Base-by-base conservation (phyloP, 2,797 vertebrate species). In the Paratrypauchen microcephalus region DNA sequence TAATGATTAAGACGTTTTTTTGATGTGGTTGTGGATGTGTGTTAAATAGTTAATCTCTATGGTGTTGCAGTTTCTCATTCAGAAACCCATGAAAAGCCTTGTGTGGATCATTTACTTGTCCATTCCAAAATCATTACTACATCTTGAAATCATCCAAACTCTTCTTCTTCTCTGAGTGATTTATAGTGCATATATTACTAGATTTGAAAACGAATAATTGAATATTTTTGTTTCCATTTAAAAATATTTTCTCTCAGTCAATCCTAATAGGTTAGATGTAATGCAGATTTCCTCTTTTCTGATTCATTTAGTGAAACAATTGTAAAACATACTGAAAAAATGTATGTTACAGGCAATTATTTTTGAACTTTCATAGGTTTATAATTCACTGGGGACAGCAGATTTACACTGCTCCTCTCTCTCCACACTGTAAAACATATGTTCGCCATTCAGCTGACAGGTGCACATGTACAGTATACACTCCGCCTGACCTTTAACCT, bases 401-500 rank as follows among this genome's bases (percentile, higher is more conserved):
- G 81, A 87, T 75, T 87, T 81, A 88, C 78, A 86, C 77, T 68
- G 77, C 69, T 78, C 18, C 66, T 80, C 79, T 76, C 77, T 77
- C 81, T 68, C 30, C 28, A 65, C 73, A 76, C 82, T 75, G 77
- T 70, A 54, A 48, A 64, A 68, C 86, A 88, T 88, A 84, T 83
- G 85, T 73, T 23, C 65, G 66, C 39, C 52, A 64, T 83, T 83
- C 69, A 72, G 64, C 75, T 85, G 86, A 90, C 88, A 87, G 88
- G 87, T 89, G 87, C 89, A 85, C 80, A 83, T 82, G 70, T 78
- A 76, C 81, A 74, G 75, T 75, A 71, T 86, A 89, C 89, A 88
- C 89, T 89, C 87, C 69, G 88, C 88, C 85, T 88, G 82, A 92
- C 87, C 92, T 90, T 93, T 93, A 93, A 94, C 92, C 90, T 92